phyloP scores from a whole-genome alignment of 2,113 vertebrate species.

The Pteruthius melanotis region DNA sequence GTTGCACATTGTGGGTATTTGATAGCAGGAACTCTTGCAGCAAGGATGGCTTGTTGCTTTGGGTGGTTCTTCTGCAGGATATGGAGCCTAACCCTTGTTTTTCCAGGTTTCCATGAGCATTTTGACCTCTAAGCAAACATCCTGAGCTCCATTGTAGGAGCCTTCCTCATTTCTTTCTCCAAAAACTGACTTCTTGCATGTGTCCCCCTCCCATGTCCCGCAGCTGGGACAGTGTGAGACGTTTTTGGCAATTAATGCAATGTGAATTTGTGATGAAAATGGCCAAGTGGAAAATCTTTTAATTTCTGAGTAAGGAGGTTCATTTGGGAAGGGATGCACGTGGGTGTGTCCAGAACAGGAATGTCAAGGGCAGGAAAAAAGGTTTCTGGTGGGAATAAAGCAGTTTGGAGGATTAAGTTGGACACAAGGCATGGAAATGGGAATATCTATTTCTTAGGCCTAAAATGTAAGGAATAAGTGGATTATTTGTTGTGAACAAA shows the following conservation, averaged over 20 bases:
- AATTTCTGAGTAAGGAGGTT: background rate
- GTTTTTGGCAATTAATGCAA: background rate
- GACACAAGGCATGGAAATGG: background rate
- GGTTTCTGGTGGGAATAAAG: background rate
- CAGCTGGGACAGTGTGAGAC: background rate
- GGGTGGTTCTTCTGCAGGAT: background rate
- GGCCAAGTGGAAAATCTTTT: background rate
- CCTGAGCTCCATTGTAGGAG: background rate
- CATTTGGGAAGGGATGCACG: rapidly evolving
- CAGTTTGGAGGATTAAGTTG: background rate
- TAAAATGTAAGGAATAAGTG: background rate
- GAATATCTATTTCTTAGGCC: background rate
- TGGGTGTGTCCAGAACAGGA: background rate
- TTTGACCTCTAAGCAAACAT: background rate
- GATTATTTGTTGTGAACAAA: background rate
- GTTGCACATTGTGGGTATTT: background rate
- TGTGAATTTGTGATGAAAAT: background rate
- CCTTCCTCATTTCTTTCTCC: background rate
- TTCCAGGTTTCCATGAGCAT: background rate
- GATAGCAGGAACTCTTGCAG: background rate
- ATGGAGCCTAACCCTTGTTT: background rate
- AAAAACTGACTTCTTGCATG: background rate
- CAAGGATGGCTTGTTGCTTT: background rate
- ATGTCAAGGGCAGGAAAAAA: background rate
- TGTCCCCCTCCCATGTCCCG: background rate